Base-by-base conservation (phyloP, 2,113 vertebrate genomes). In the Numida meleagris region DNA sequence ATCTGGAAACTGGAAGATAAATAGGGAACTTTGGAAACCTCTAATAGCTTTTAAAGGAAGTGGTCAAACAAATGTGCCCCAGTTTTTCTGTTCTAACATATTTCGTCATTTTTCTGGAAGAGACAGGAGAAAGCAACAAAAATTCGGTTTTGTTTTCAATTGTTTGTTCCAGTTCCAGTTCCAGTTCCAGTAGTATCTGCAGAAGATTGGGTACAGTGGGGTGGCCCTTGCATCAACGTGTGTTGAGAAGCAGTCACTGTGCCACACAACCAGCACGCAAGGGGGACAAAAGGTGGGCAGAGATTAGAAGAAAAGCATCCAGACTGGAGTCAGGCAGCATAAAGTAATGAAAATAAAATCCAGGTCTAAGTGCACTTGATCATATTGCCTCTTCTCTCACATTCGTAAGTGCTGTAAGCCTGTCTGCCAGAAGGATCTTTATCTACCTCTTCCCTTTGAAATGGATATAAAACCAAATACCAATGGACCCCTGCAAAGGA, bases 31-130 rank as follows among this genome's bases (percentile, higher is more conserved):
- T 62, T 65, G 34, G n/a, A 82, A 87, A 31, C 51, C 36, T 34
- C 8, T 71, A 50, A 27, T 18, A 70, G 40, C 24, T 90, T 31
- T 91, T 91, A 74, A 1, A 24, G 42, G 45, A 93, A 71, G 29
- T 74, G 17, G 11, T 81, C 59, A 77, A 80, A 78, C 16, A 94
- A 75, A 79, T 4, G 55, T 74, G 55, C 71, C 68, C 46, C 24
- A 43, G 33, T 93, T 95, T 46, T 51, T 80, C 33, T 0, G 3
- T 89, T 86, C 9, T 72, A 67, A 86, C 71, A 10, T 63, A 78
- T 72, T 86, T 83, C 90, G 76, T 59, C 34, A 74, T 77, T 80
- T 86, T 78, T 81, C 65, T 94, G 81, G 57, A 90, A 93, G 45
- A 93, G 55, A 21, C 0, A 6, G 77, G 57, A 90, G 33, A 90